Conservation (phyloP, 1,140 invertebrate species). For the Polypedilum vanderplanki region DNA sequence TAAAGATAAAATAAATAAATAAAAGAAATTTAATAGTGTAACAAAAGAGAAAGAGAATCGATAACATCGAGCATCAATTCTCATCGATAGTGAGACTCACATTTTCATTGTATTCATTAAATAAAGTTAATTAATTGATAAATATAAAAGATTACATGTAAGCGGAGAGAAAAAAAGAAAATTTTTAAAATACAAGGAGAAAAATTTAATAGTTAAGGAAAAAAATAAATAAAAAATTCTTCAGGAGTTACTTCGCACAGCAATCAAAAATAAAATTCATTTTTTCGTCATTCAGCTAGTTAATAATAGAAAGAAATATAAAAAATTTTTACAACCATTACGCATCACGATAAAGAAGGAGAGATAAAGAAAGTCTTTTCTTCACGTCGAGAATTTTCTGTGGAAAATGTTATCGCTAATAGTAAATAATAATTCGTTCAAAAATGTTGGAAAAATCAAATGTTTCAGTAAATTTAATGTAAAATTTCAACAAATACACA, state of each 20-base stretch:
- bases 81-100: too few relatives aligned
- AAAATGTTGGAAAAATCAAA: slow-evolving; percentile 27
- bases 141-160: too few relatives aligned
- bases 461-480: slow-evolving; percentile 29
- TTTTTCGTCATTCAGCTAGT: not conserved
- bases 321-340: not conserved
- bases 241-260: slow-evolving; percentile 1
- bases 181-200: too few relatives aligned
- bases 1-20: not conserved
- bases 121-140: too few relatives aligned
- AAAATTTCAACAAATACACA: slow-evolving; percentile 22
- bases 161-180: too few relatives aligned
- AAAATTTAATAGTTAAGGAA: not conserved
- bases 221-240: not conserved
- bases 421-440: slow-evolving; percentile 26
- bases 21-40: not conserved
- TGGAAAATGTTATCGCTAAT: slow-evolving; percentile 29
- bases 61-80: too few relatives aligned
- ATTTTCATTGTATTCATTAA: too few relatives aligned
- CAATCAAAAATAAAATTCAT: not conserved
- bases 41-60: too few relatives aligned
- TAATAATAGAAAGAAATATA: too few relatives aligned
- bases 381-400: not conserved
- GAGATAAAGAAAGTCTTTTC: not conserved
- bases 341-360: not conserved